Base-by-base conservation (phyloP, 2,113 vertebrate genomes). In the Myrmecophaga tridactyla region DNA sequence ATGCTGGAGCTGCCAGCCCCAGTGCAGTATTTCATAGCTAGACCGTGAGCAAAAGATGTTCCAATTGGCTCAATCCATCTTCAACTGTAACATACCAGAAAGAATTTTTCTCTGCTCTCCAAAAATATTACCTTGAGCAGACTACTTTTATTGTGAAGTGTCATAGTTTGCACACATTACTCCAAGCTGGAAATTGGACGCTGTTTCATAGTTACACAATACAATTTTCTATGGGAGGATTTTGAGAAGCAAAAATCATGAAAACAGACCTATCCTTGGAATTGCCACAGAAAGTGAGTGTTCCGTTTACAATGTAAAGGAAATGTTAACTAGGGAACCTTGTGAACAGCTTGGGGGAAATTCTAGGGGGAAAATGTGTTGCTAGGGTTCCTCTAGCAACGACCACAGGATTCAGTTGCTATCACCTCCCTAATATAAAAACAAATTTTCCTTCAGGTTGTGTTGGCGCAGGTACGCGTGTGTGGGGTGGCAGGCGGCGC, bases 21-120 rank as follows among this genome's bases (percentile, higher is more conserved):
- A 89, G 48, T 2, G 8, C 78, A 41, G 4, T 56, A 60, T 90
- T 95, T 97, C 81, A 69, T 81, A 77, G 96, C 94, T 81, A 72
- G 75, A 80, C 76, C 8, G 92, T 62, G 97, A 98, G 97, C 95
- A 97, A 93, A 73, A 87, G 23, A 63, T 53, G 67, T 69, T 95
- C 96, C 97, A 98, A 31, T 36, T 88, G 89, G 83, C 92, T 94
- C 51, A 51, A 39, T 23, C 83, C 53, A 96, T 63, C 36, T 48
- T 46, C 65, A 0, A 0, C 20, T 70, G 12, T 0, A 8, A 94
- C 80, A 84, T 0, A 0, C 23, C 89, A 95, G 91, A 73, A 76
- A 48, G 0, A 5, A 82, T 39, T 6, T 25, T 25, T 41, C 46
- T 34, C 51, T 27, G 17, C 58, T 83, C 69, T 94, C 88, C 84